Base-by-base conservation (phyloP, 2,888 invertebrate genomes). In the Eudemis profundana region DNA sequence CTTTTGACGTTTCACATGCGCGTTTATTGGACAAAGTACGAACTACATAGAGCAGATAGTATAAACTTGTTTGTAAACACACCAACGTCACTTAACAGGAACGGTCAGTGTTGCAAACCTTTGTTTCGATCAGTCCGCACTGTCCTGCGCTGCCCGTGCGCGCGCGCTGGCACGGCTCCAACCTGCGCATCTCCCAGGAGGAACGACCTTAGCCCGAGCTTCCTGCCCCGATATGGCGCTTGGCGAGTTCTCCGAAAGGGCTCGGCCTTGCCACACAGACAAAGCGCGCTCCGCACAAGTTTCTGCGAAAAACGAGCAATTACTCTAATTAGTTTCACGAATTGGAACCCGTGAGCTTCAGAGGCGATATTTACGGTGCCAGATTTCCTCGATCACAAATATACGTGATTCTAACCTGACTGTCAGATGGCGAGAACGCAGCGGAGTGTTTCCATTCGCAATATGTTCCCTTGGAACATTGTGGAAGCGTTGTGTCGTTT, bases 201-300 rank as follows among this genome's bases (percentile, higher is more conserved):
- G 40, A 68, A 69, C 61, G 69, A 70, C 69, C 69, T 66, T 62
- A 42, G 40, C 66, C 50, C 29, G 51, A 56, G 70, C 69, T 70
- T 71, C 70, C 72, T 71, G 67, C 42, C 76, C 77, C 53, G 67
- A 73, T 77, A 76, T 74, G 77, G 77, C 66, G 67, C 60, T 77
- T 72, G 72, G 74, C 74, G 40, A 56, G 56, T 36, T 44, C 61
- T 44, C n/a, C 42, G 40, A 23, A 51, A 44, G 57, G 50, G 46
- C 38, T 21, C 27, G 14, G 36, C 44, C 61, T 46, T 54, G 36
- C n/a, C 60, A 12, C 36, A 44, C 27, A 57, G 57, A 57, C 46
- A 57, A 46, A 19, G 21, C 12, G 19, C 29, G 36, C 15, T 50
- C 27, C 44, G 27, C n/a, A 29, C n/a, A 29, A 10, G 51, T 5